Evolutionary conservation across 2,113 vertebrate genomes (phyloP).

Genomic region (Mesoclemmys tuberculata): DNA sequence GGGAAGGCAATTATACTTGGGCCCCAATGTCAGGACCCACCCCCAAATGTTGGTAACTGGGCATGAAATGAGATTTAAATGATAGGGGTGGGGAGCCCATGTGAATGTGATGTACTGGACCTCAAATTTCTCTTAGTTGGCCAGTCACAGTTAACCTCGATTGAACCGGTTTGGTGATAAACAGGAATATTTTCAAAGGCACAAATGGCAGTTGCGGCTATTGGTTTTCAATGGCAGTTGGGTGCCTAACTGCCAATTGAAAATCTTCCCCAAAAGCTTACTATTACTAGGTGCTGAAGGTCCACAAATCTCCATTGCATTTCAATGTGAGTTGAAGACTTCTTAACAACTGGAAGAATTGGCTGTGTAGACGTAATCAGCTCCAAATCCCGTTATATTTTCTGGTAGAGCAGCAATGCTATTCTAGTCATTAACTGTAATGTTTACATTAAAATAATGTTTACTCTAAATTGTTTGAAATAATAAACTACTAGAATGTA

Average conservation of each 20-base stretch:
- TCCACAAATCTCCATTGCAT: background rate
- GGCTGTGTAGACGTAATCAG: background rate
- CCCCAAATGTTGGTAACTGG: background rate
- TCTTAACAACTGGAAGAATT: background rate
- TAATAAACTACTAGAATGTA: background rate
- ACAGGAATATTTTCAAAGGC: background rate
- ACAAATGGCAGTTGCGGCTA: background rate
- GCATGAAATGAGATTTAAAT: background rate
- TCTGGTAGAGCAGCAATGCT: background rate
- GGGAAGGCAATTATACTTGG: background rate
- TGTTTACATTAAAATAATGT: background rate
- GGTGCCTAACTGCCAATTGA: background rate
- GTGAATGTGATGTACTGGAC: background rate
- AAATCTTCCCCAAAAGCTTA: background rate
- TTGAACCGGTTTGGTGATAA: background rate
- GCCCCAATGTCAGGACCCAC: background rate
- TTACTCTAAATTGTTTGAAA: fast-evolving
- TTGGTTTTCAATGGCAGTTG: background rate
- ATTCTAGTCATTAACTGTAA: background rate
- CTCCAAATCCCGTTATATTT: background rate
- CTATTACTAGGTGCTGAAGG: background rate
- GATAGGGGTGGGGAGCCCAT: background rate
- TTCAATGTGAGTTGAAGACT: background rate
- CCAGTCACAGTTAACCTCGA: background rate
- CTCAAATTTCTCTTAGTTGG: background rate